Base-by-base conservation (phyloP, 2,113 vertebrate genomes). In the Ageneiosus marmoratus region DNA sequence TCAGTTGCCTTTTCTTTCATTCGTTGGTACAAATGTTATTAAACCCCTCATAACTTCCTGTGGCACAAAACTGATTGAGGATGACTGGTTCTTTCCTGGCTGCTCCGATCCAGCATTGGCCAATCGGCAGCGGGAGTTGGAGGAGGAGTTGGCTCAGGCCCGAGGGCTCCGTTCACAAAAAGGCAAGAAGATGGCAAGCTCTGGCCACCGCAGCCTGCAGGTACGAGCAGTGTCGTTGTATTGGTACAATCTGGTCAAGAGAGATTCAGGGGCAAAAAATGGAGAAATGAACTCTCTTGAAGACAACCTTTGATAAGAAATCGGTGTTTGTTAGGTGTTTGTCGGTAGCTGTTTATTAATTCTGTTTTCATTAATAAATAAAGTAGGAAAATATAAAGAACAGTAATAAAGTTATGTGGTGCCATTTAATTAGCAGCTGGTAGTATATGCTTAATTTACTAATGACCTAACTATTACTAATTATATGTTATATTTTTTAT, bases 11-110 rank as follows among this genome's bases (percentile, higher is more conserved):
- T 80, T 63, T 74, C 20, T 76, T 79, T 65, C 48, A 86, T 41
- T 63, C 86, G 44, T 91, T 86, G 88, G 87, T 89, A 46, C 76
- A 78, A 84, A 65, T 75, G 32, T 77, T 76, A 63, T 85, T 86
- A 74, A 41, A 87, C 80, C 74, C 60, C 63, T 24, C 70, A n/a
- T 58, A 87, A 86, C 85, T 44, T 89, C 96, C 95, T 97, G 96
- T 96, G 96, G 96, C 96, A 97, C 96, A 97, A 97, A 97, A 97
- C 96, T 97, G 96, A 97, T 97, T 95, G 96, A 97, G 96, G 96
- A 97, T 97, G 96, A 97, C 96, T 97, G 96, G 96, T 97, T 97
- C 96, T 97, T 97, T 97, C 96, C 96, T 95, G 96, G 96, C 96
- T 97, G 96, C 96, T 97, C 96, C 91, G 95, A 97, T 97, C 95